Conservation (phyloP, 2,113 vertebrate species). For the Turnix velox region DNA sequence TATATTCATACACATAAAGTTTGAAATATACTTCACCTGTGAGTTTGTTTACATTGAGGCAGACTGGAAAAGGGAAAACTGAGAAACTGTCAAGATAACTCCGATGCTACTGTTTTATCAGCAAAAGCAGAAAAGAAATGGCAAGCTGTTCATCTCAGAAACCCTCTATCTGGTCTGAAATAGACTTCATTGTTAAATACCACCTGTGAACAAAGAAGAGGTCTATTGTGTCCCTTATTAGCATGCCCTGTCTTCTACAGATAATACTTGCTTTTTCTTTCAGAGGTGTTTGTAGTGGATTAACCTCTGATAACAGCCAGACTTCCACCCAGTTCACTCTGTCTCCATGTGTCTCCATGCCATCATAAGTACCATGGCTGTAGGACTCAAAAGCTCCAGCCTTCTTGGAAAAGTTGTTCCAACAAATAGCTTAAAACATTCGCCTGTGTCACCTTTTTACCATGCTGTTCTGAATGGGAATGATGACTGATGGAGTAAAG, state of each 20-base stretch:
- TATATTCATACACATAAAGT: background rate
- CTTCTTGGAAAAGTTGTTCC: background rate
- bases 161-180: background rate
- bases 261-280: background rate
- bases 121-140: background rate
- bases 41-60: background rate
- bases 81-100: background rate
- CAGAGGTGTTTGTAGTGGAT: background rate
- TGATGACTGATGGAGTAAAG: background rate
- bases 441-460: background rate
- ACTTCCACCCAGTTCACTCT: background rate
- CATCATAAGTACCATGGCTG: background rate
- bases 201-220: background rate
- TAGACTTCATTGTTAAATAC: background rate
- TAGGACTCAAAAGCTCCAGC: background rate
- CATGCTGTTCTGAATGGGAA: constrained; percentile 7
- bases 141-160: background rate
- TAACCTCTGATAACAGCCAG: background rate
- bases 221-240: background rate
- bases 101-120: background rate
- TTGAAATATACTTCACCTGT: background rate
- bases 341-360: background rate
- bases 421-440: background rate
- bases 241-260: background rate
- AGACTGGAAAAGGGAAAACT: background rate